phyloP scores from a whole-genome alignment of 1,140 invertebrate genomes.

The Calosoma granatense region DNA sequence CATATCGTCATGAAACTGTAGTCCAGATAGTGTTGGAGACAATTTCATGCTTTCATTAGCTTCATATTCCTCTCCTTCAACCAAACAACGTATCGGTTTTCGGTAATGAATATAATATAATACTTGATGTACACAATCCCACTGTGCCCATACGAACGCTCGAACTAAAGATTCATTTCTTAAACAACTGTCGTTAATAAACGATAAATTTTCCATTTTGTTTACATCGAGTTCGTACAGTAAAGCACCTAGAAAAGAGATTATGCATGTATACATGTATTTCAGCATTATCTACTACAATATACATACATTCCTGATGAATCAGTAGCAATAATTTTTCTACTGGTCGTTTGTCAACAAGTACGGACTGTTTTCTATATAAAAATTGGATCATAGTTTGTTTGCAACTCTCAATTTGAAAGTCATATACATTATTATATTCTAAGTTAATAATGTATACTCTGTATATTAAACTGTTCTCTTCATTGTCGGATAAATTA shows the following conservation, averaged over 20 bases:
- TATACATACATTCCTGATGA: conserved; percentile 60
- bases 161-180: conserved; percentile 54
- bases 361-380: conserved; percentile 53
- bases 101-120: conserved; percentile 71
- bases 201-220: conserved; percentile 22
- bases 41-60: conserved; percentile 39
- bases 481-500: conserved; percentile 13
- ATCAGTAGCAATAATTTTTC: conserved; percentile 66
- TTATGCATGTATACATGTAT: conserved; percentile 6
- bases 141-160: conserved; percentile 72
- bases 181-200: conserved; percentile 24
- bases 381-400: conserved; percentile 72
- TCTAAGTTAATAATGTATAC: conserved; percentile 45
- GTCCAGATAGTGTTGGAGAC: conserved; percentile 61
- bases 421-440: conserved; percentile 36
- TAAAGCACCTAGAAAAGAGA: conserved; percentile 22
- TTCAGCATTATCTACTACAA: conserved; percentile 10
- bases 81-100: conserved; percentile 50
- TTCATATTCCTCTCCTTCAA: conserved; percentile 52
- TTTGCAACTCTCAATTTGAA: conserved; percentile 43
- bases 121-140: conserved; percentile 65
- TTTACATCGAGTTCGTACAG: conserved; percentile 25
- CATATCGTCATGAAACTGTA: conserved; percentile 74
- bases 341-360: conserved; percentile 43
- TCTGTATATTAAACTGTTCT: conserved; percentile 18